These are phyloP conservation scores for Epinephelus cyanopodus DNA, from an alignment of 2,113 vertebrate genomes.

Conservation along the genomic window DNA sequence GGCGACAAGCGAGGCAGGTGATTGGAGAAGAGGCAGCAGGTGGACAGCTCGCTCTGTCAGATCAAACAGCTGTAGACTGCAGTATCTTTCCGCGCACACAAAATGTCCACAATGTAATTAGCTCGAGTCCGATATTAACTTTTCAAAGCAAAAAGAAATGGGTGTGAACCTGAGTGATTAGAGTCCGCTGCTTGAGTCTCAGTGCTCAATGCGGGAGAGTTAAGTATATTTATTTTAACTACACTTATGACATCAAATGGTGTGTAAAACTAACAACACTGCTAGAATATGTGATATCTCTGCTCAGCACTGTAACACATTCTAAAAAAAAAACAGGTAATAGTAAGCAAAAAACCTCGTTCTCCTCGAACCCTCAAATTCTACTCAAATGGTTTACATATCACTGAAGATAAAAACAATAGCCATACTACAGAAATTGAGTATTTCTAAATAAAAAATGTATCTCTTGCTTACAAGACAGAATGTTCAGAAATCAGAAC, in stretches of 20 bases:
- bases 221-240: neutral
- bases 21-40: slow-evolving; percentile 56
- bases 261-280: neutral
- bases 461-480: neutral
- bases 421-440: neutral
- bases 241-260: neutral
- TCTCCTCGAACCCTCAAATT: neutral
- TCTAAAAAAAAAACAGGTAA: neutral
- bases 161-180: neutral
- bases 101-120: slow-evolving; percentile 47
- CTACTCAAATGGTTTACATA: neutral
- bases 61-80: slow-evolving; percentile 48
- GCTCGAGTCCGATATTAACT: slow-evolving; percentile 18
- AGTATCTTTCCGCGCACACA: neutral
- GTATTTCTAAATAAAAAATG: too few species aligned
- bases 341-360: neutral
- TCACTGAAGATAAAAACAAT: neutral
- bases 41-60: slow-evolving; percentile 38
- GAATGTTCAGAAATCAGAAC: neutral
- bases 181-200: neutral
- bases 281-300: neutral
- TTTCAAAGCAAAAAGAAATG: slow-evolving; percentile 23
- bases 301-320: neutral
- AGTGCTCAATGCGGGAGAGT: neutral
- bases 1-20: slow-evolving; percentile 40